Evolutionary conservation across 2,797 vertebrate species (phyloP), one percentile per base, ranked within the genome.

Genomic region (Falco berigora): DNA sequence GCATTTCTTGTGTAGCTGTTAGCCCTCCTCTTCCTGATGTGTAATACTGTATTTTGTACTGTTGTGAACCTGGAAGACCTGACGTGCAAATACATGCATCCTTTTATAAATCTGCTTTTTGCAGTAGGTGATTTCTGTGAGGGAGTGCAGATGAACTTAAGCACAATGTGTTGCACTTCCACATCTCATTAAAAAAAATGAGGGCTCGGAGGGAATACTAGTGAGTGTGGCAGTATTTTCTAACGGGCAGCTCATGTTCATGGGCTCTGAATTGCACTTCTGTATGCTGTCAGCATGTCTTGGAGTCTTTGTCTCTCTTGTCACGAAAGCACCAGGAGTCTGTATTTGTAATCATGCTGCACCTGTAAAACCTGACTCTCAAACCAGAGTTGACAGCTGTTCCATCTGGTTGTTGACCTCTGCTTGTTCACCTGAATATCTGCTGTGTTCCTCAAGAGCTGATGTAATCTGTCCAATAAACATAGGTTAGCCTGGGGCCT

Each of bases 401-500:
- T 92, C 86, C 88, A 32, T 92, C 78, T 94, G 94, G 94, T 21
- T 88, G 62, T 61, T 94, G 94, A 79, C 89, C 90, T 90, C 90
- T 61, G 93, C 88, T 69, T 3, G 2, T 87, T 84, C 25, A 15
- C 59, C n/a, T 17, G 79, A 66, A 4, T 44, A 32, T 53, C 63
- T 50, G 62, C 61, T 15, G 25, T 27, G 66, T 85, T 91, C 69
- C 58, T 84, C 28, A 50, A 13, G 61, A 92, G 80, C 77, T 56
- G 69, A 52, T 66, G 49, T 23, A 64, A 67, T 85, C 40, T 73
- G 91, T 64, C 74, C 80, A 21, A 6, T 27, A 6, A 22, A 3
- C 1, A 0, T 62, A n/a, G 62, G 32, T 47, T 92, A 3, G 28
- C 77, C 76, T 7, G 38, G 27, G 86, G 75, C 92, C 46, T 36